Percentiles rank a stretch among this genome's conserved stretches.
These are phyloP conservation scores for Toxotes jaculatrix DNA, from an alignment of 2,113 vertebrate species.

Conservation along the genomic window DNA sequence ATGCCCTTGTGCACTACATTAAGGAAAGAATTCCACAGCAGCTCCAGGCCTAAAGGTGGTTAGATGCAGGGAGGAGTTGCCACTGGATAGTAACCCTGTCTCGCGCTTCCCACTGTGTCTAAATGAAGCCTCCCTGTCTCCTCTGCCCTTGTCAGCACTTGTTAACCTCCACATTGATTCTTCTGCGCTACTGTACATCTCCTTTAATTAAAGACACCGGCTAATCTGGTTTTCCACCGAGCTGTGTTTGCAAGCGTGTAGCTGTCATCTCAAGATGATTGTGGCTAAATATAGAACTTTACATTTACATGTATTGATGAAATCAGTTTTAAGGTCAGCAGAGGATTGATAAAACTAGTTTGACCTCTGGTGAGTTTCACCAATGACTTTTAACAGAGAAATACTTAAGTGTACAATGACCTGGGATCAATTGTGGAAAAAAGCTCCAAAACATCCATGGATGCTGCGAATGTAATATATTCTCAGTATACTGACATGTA, in stretches of 20 bases:
- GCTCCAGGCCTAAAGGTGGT: conserved; percentile 9
- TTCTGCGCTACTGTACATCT: conserved; percentile 70
- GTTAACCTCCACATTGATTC: conserved; percentile 76
- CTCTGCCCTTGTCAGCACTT: conserved; percentile 76
- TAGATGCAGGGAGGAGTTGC: conserved; percentile 15
- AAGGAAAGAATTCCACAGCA: conserved; percentile 16
- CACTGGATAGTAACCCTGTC: conserved; percentile 31
- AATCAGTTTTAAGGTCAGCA: conserved; percentile 33
- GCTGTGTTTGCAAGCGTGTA: conserved; percentile 34
- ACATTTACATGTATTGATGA: conserved; percentile 70
- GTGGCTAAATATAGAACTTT: conserved; percentile 55
- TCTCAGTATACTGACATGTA: background rate
- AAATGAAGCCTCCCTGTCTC: conserved; percentile 62
- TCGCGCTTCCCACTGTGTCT: conserved; percentile 54
- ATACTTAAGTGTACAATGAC: conserved; percentile 5
- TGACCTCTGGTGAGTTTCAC: conserved; percentile 45
- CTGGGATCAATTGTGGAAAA: background rate
- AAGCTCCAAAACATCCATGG: background rate
- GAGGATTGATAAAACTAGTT: conserved; percentile 35
- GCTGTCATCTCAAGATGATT: conserved; percentile 63
- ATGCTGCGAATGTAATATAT: background rate
- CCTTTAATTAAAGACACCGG: conserved; percentile 76
- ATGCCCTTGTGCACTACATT: conserved; percentile 21
- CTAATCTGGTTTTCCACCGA: conserved; percentile 64
- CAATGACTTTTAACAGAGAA: conserved; percentile 19